Evolutionary conservation across 2,888 invertebrate genomes (phyloP).

Genomic region (Acrobasis consociella): DNA sequence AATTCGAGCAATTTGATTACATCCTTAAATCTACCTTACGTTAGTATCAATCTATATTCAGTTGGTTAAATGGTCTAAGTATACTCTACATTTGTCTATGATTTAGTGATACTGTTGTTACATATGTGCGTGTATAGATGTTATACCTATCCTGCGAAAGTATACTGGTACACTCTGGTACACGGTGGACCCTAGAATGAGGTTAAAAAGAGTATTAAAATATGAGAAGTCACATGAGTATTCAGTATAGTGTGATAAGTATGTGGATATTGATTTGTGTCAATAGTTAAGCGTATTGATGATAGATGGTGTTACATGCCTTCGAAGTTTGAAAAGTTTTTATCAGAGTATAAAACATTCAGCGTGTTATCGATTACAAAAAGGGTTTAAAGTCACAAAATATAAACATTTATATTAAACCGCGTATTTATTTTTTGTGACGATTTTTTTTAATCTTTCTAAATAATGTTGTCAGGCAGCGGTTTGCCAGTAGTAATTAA

Average conservation of each 20-base stretch:
- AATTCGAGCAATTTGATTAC: constrained; percentile 6
- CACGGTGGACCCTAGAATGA: constrained; percentile 40
- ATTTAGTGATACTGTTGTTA: constrained; percentile 5
- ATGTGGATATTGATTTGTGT: background rate
- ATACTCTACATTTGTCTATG: constrained; percentile 9
- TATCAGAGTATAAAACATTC: too few species aligned
- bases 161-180: constrained; percentile 41
- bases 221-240: background rate
- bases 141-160: constrained; percentile 46
- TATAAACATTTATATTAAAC: too few species aligned
- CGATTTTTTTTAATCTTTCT: too few species aligned
- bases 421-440: too few species aligned
- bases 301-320: background rate
- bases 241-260: background rate
- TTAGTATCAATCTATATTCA: background rate
- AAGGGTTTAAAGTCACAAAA: too few species aligned
- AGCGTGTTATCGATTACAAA: too few species aligned
- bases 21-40: background rate
- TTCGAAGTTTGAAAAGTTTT: too few species aligned
- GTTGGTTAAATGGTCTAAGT: too few species aligned
- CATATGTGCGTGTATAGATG: constrained; percentile 27
- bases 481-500: too few species aligned
- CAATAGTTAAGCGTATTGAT: background rate
- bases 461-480: too few species aligned
- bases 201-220: constrained; percentile 25